These are phyloP conservation scores for Zygaena filipendulae DNA, from an alignment of 2,888 invertebrate genomes.

Conservation along the genomic window DNA sequence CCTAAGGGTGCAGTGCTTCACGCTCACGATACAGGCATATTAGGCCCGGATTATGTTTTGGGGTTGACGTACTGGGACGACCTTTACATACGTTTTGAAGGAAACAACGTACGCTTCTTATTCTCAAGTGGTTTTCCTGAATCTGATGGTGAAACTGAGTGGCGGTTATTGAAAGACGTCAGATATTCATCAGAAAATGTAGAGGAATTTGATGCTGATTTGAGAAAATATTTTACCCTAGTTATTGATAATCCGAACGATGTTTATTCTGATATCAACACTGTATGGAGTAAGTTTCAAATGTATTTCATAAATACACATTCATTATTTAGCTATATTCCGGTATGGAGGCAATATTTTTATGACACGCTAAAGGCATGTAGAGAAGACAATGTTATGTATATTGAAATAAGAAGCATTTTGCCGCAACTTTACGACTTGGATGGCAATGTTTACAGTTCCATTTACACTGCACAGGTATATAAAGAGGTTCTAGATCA, in stretches of 20 bases:
- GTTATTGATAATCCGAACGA: slow-evolving; percentile 51
- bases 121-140: slow-evolving; percentile 35
- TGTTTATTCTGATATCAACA: slow-evolving; percentile 63
- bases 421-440: slow-evolving; percentile 74
- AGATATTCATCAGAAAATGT: slow-evolving; percentile 53
- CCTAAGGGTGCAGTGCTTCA: slow-evolving; percentile 83
- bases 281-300: slow-evolving; percentile 70
- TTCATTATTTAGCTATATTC: slow-evolving; percentile 69
- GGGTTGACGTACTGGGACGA: slow-evolving; percentile 71
- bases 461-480: slow-evolving; percentile 61
- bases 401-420: slow-evolving; percentile 74
- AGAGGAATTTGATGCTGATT: slow-evolving; percentile 56
- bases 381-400: slow-evolving; percentile 75
- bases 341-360: slow-evolving; percentile 74
- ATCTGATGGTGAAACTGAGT: slow-evolving; percentile 31
- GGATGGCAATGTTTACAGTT: slow-evolving; percentile 65
- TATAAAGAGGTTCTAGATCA: slow-evolving; percentile 66
- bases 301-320: slow-evolving; percentile 61
- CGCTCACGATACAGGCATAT: slow-evolving; percentile 73
- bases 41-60: slow-evolving; percentile 70
- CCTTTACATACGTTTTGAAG: slow-evolving; percentile 63
- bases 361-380: slow-evolving; percentile 72
- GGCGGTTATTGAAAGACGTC: slow-evolving; percentile 60
- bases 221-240: slow-evolving; percentile 66
- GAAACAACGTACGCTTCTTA: slow-evolving; percentile 25